Evolutionary conservation across 2,888 invertebrate genomes (phyloP).

Genomic region (Hypolimnas misippus): DNA sequence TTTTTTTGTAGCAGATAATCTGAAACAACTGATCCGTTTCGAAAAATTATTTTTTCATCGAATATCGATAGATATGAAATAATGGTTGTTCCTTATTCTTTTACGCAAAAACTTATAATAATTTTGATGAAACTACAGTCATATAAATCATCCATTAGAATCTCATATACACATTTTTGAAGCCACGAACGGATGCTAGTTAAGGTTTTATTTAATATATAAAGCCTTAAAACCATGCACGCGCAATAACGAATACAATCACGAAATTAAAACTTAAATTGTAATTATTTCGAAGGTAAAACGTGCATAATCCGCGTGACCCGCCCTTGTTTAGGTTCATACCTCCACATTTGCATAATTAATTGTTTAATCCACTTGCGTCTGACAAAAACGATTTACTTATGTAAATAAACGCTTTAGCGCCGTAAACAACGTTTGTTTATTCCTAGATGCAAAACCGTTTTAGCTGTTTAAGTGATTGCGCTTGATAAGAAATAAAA

Average conservation of each 20-base stretch:
- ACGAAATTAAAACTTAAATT: conserved; percentile 15
- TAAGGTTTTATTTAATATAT: too few species aligned
- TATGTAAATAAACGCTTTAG: conserved; percentile 47
- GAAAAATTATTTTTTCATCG: too few species aligned
- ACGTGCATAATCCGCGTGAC: conserved; percentile 19
- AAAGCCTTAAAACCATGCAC: too few species aligned
- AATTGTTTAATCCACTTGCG: conserved; percentile 66
- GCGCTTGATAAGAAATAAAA: conserved; percentile 33
- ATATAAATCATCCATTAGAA: too few species aligned
- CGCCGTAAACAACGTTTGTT: conserved; percentile 35
- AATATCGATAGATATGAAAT: too few species aligned
- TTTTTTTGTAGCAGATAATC: too few species aligned
- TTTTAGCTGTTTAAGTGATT: conserved; percentile 26
- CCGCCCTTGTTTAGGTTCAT: conserved; percentile 34
- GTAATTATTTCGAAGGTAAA: conserved; percentile 13
- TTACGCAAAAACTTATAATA: too few species aligned
- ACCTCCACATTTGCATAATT: conserved; percentile 61
- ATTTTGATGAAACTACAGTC: too few species aligned
- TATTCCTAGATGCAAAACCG: conserved; percentile 28
- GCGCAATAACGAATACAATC: not conserved
- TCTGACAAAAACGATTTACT: conserved; percentile 48
- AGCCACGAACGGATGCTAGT: too few species aligned
- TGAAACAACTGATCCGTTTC: too few species aligned
- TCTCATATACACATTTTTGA: too few species aligned
- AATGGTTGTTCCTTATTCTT: too few species aligned